These are phyloP conservation scores for Myotis myotis DNA, from an alignment of 2,797 vertebrate genomes.

Conservation along the genomic window DNA sequence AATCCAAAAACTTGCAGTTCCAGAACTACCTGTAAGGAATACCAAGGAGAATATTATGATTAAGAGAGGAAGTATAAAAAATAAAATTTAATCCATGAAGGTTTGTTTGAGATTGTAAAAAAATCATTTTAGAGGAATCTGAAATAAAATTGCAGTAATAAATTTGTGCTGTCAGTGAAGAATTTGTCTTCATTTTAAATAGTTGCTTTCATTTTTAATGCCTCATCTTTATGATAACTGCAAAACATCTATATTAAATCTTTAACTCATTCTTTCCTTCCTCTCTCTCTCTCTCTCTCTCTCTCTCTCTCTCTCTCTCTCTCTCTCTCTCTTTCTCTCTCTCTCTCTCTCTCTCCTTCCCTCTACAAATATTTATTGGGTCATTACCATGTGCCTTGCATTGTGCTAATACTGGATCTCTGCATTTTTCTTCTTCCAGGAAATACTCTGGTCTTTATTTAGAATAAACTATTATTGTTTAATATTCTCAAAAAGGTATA, in stretches of 20 bases:
- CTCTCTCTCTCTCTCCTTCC: not conserved
- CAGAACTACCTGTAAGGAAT: not conserved
- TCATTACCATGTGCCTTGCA: not conserved
- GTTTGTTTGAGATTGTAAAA: constrained; percentile 31
- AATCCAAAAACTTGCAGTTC: not conserved
- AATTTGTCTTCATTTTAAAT: constrained; percentile 44
- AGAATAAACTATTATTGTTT: not conserved
- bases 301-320: not conserved
- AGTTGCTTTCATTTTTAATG: constrained; percentile 62
- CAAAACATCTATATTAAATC: constrained; percentile 17
- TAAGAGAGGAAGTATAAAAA: not conserved
- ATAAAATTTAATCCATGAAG: not conserved
- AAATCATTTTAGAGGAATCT: constrained; percentile 12
- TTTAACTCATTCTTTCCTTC: not conserved
- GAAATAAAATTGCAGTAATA: constrained; percentile 53
- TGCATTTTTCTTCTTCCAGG: not conserved
- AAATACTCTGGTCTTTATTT: not conserved
- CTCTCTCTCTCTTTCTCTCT: not conserved
- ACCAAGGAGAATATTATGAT: constrained; percentile 9
- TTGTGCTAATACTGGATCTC: not conserved
- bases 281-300: not conserved
- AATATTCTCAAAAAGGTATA: not conserved
- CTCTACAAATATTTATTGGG: not conserved
- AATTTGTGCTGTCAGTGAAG: constrained; percentile 49
- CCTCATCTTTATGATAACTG: constrained; percentile 19